Evolutionary conservation across 2,113 vertebrate species (phyloP), one percentile per base, ranked within the genome.

Genomic region (Morphnarchus princeps): DNA sequence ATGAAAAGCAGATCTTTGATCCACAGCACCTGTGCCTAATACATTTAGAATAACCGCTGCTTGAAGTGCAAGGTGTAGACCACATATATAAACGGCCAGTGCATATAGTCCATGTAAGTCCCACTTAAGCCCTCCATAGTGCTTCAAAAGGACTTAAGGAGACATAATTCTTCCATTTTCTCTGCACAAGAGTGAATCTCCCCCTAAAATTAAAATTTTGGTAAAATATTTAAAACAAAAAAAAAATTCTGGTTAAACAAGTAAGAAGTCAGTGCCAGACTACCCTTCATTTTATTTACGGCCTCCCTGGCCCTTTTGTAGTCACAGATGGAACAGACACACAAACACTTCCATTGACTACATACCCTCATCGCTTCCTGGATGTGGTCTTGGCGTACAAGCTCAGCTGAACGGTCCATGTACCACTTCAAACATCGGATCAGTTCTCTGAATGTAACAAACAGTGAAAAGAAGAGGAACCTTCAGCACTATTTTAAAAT

Each of bases 341-440:
- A 42, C 13, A 29, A 13, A 17, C 11, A 7, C 22, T 67, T 4
- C 3, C 4, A 7, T 0, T 6, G 22, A 67, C 15, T 28, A 49
- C 97, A 95, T 96, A 99, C 99, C 95, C 99, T 98, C 99, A 99
- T 99, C 4, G 99, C 99, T 67, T 99, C 99, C 98, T 99, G 99
- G 87, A 99, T 99, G 98, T 99, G 99, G 93, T 99, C 99, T 67
- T 99, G 99, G 66, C 99, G 98, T 16, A 99, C 98, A 21, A 99
- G 98, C 97, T 99, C 99, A 36, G 99, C 99, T 18, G 99, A 99
- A 52, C 99, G 99, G 93, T 99, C 99, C 99, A 99, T 99, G 97
- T 99, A 99, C 99, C 99, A 99, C 97, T 99, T 99, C 93, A 99
- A 97, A 97, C 99, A 99, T 19, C 99, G 99, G 93, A 99, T 99